phyloP scores from a whole-genome alignment of 2,797 vertebrate species.

The Monodelphis domestica region DNA sequence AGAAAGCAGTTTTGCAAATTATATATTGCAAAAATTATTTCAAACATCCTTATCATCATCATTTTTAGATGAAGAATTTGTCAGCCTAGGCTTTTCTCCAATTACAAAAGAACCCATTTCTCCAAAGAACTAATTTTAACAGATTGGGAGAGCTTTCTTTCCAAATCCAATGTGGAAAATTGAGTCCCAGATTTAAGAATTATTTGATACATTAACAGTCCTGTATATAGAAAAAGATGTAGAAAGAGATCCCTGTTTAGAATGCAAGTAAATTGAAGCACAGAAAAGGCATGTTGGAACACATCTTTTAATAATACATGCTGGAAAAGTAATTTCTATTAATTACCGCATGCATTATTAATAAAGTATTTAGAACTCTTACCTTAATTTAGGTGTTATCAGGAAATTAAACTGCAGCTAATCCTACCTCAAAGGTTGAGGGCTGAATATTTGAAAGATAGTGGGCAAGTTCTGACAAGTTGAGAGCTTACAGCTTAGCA shows the following conservation, averaged over 20 bases:
- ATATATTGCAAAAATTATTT: conserved; percentile 14
- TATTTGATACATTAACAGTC: not conserved
- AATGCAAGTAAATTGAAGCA: conserved; percentile 71
- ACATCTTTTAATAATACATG: conserved; percentile 79
- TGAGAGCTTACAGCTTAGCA: not conserved
- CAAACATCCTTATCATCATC: not conserved
- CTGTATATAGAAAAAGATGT: not conserved
- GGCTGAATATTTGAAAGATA: conserved; percentile 66
- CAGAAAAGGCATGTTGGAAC: conserved; percentile 69
- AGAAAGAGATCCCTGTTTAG: conserved; percentile 45
- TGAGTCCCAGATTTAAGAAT: not conserved
- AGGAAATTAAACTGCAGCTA: conserved; percentile 77
- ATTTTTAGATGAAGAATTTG: not conserved
- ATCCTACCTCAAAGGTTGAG: conserved; percentile 73
- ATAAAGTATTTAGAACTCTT: conserved; percentile 78
- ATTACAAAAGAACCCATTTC: not conserved
- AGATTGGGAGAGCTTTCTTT: not conserved
- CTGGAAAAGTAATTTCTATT: conserved; percentile 76
- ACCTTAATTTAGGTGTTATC: conserved; percentile 76
- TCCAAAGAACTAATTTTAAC: conserved; percentile 41
- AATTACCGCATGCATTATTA: conserved; percentile 77
- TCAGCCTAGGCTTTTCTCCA: no score
- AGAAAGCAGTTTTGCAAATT: conserved; percentile 28
- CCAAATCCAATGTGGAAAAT: not conserved
- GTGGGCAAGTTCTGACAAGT: conserved; percentile 40